Conservation (phyloP, 2,113 vertebrate species). For the Sphaerodactylus townsendi region DNA sequence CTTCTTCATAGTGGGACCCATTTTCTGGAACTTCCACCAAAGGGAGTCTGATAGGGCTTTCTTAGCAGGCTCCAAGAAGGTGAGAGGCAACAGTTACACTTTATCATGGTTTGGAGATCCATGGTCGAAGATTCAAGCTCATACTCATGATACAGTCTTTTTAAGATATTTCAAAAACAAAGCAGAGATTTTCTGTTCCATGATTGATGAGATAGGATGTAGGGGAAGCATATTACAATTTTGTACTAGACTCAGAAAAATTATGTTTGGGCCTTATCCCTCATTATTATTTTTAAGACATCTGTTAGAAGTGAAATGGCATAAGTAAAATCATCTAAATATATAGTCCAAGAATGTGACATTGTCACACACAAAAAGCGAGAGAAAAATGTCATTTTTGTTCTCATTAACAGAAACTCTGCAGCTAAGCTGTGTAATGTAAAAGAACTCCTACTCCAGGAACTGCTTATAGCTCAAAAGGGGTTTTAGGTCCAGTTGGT, state of each 20-base stretch:
- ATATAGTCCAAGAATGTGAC: neutral
- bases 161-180: too few species aligned
- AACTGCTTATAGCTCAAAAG: neutral
- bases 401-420: neutral
- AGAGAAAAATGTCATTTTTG: neutral
- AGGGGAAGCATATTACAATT: too few species aligned
- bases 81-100: too few species aligned
- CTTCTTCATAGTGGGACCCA: neutral
- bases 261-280: too few species aligned
- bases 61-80: neutral
- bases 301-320: neutral
- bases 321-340: neutral
- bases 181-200: too few species aligned
- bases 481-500: neutral
- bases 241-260: too few species aligned
- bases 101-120: too few species aligned
- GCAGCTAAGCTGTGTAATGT: neutral
- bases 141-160: too few species aligned
- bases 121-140: too few species aligned
- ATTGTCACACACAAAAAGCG: too few species aligned
- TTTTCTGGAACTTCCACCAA: neutral
- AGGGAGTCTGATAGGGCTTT: too few species aligned
- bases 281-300: neutral
- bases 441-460: neutral
- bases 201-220: too few species aligned